Base-by-base conservation (phyloP, 1,140 invertebrate genomes). In the Eueides isabella region DNA sequence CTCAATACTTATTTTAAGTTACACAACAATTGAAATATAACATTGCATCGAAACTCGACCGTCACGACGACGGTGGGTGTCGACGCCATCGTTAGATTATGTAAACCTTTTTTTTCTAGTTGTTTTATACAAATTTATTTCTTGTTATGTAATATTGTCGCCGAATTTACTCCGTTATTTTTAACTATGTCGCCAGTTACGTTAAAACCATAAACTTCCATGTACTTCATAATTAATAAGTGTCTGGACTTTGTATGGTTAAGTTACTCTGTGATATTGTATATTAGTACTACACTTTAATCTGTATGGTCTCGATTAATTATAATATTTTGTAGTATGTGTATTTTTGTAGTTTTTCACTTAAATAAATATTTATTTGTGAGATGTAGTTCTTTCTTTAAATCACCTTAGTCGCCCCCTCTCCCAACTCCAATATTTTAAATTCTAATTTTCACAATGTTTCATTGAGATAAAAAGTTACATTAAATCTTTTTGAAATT, bases 361-460 rank as follows among this genome's bases (percentile, higher is more conserved):
- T 79, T 81, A 68, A 92, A 90, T 90, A 92, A 90, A 92, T 84
- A 90, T 84, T 85, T 90, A 83, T 89, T 85, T 82, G 61, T 81
- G 84, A 90, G 79, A 87, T 85, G 80, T 85, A 86, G 74, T 85
- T 89, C 84, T 90, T 91, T 90, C 82, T 92, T 92, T 89, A 71
- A 79, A 76, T 77, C 72, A 72, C 79, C 77, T 74, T 72, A 67
- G 69, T 74, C 61, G 55, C 80, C 80, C 80, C 80, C 75, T 63
- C 74, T 61, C 72, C 74, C 71, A 31, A 12, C 30, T 62, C 74
- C 69, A 72, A 9, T 61, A 26, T 23, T 23, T n/a, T 61, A 12
- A 11, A 55, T 55, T 55, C 2, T 9, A 55, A 26, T 55, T 11
- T 23, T 23, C 7, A 23, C 6, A 55, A 30, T 30, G 30, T 6